Percentiles rank a stretch among this genome's conserved stretches.
These are phyloP conservation scores for Micromesistius poutassou DNA, from an alignment of 2,797 vertebrate genomes.

Conservation along the genomic window DNA sequence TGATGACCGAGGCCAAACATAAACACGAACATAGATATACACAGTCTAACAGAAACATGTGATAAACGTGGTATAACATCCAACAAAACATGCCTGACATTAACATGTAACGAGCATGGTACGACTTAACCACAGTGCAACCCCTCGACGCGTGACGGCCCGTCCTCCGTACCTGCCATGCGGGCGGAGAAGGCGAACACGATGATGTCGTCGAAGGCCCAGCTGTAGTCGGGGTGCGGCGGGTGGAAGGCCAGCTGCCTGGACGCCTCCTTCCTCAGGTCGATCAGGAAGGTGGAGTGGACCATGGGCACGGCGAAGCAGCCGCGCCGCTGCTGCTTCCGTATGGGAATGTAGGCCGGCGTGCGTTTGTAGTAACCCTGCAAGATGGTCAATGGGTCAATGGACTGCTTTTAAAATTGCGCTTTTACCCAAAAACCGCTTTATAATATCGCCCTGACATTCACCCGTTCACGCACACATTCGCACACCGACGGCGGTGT, in stretches of 20 bases:
- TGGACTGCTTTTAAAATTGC: too few species aligned
- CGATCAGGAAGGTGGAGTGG: slow-evolving; percentile 90
- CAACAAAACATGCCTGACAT: too few species aligned
- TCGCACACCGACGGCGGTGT: too few species aligned
- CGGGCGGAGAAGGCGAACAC: slow-evolving; percentile 89
- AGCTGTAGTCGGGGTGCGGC: slow-evolving; percentile 84
- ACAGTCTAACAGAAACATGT: too few species aligned
- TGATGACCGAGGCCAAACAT: too few species aligned
- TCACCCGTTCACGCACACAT: too few species aligned
- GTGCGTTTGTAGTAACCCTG: slow-evolving; percentile 93
- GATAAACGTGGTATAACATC: too few species aligned
- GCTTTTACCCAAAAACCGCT: too few species aligned
- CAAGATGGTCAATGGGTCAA: background rate
- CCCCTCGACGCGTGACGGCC: too few species aligned
- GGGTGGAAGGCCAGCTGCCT: slow-evolving; percentile 83
- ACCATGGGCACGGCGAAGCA: slow-evolving; percentile 94
- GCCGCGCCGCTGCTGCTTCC: slow-evolving; percentile 80
- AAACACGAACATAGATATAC: too few species aligned
- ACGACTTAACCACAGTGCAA: too few species aligned
- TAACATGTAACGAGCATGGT: background rate
- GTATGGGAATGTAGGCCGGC: slow-evolving; percentile 87
- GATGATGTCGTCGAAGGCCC: slow-evolving; percentile 93
- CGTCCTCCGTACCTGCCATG: slow-evolving; percentile 77
- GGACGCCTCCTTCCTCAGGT: slow-evolving; percentile 84
- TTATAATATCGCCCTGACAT: too few species aligned